phyloP scores from a whole-genome alignment of 2,797 vertebrate genomes.

The Galaxias olidus region DNA sequence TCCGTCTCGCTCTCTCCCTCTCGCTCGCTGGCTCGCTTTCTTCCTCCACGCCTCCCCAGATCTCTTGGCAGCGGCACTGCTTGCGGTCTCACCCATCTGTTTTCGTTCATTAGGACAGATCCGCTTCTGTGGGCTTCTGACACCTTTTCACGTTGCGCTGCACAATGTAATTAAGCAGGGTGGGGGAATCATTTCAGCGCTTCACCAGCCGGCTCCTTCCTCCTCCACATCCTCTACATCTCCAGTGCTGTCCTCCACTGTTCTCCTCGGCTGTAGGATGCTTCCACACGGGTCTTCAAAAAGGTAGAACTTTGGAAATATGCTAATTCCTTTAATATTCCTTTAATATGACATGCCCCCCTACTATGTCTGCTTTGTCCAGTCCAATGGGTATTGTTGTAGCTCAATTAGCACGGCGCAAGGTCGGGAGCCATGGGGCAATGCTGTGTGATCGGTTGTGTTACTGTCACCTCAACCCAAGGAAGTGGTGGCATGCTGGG shows the following conservation, averaged over 20 bases:
- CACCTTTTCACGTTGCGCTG: constrained; percentile 74
- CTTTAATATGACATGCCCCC: too few species aligned
- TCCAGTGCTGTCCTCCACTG: constrained; percentile 24
- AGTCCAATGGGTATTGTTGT: too few species aligned
- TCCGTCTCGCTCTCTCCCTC: constrained; percentile 5
- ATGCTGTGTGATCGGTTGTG: too few species aligned
- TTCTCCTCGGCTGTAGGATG: too few species aligned
- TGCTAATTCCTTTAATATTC: too few species aligned
- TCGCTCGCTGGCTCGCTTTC: constrained; percentile 20
- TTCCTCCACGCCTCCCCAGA: constrained; percentile 47
- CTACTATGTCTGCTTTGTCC: too few species aligned
- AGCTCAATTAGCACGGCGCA: too few species aligned
- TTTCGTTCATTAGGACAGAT: constrained; percentile 81
- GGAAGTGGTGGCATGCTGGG: too few species aligned
- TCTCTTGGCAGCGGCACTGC: constrained; percentile 60
- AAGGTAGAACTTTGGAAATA: too few species aligned
- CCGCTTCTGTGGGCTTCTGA: constrained; percentile 72
- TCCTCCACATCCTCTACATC: constrained; percentile 33
- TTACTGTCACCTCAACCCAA: too few species aligned
- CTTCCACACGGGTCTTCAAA: too few species aligned
- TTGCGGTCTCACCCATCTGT: constrained; percentile 73
- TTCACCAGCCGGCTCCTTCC: constrained; percentile 34
- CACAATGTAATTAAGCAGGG: constrained; percentile 76
- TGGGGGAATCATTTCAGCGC: constrained; percentile 49
- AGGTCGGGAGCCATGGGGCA: too few species aligned